Evolutionary conservation across 2,888 invertebrate genomes (phyloP), one percentile per base, ranked within the genome.

Genomic region (Thereva unica): DNA sequence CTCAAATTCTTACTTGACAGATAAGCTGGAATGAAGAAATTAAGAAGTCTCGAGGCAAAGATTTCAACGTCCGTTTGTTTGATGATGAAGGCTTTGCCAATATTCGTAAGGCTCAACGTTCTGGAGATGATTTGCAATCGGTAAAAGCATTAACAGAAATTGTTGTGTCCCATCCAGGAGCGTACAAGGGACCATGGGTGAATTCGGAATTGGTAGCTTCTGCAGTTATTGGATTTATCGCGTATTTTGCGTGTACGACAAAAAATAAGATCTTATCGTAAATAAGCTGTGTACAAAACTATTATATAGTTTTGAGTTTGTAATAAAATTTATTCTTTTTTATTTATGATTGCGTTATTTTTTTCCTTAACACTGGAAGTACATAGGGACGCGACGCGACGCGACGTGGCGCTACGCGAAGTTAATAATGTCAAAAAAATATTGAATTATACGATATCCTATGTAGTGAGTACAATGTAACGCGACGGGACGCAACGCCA

Each of bases 11-110:
- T 56, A 34, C 5, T 42, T 73, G 75, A 67, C 78, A 95, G 92
- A 90, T 97, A 35, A 97, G 97, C 72, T 96, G 96, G 93, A 92
- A 91, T 7, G 93, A 95, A 77, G 96, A 96, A 70, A 87, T 90
- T 37, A 87, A 90, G 55, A 89, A 89, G 73, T 89, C 94, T 0
- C 87, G 88, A 65, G 88, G 93, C 54, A 96, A 95, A 38, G 87
- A 89, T 55, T 90, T 93, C 73, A 85, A 86, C 67, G 85, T 97
- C 56, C 88, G 89, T 69, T 83, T 98, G 23, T 90, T 91, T 75
- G 95, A 97, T 74, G 97, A 97, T 82, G 97, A 97, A 76, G 93
- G 94, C 68, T 96, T 91, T 82, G 89, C 92, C 1, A 87, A 89
- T 5, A 85, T 95, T 64, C 89, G 92, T 67, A 95, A 96, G 78